These are phyloP conservation scores for Mixornis gularis DNA, from an alignment of 2,113 vertebrate species.

Conservation along the genomic window DNA sequence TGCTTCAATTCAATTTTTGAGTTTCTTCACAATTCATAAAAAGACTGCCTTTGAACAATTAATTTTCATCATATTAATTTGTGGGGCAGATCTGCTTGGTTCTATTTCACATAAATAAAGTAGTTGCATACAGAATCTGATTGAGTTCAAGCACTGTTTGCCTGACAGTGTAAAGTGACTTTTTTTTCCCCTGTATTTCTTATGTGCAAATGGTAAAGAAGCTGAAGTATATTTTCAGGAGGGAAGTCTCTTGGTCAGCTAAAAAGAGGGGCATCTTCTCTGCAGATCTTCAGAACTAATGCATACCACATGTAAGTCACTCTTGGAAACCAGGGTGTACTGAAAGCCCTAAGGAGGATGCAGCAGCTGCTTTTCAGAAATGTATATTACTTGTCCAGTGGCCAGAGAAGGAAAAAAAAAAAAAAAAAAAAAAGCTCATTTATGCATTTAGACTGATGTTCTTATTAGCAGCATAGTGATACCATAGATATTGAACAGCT, in stretches of 20 bases:
- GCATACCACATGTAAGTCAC: neutral
- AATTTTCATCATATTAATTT: neutral
- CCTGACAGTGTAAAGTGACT: neutral
- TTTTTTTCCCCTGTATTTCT: neutral
- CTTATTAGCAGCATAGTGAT: neutral
- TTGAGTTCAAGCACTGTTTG: neutral
- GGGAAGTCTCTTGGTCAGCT: neutral
- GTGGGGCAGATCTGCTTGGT: neutral
- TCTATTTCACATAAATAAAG: neutral
- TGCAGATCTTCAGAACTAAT: neutral
- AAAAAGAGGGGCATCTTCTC: neutral
- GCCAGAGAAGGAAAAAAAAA: neutral
- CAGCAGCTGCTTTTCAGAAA: neutral
- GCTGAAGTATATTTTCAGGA: neutral
- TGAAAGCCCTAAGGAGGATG: neutral
- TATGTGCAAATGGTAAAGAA: neutral
- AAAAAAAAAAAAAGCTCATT: neutral
- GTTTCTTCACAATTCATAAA: neutral
- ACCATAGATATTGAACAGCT: neutral
- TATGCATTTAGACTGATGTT: neutral
- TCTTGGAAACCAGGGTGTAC: neutral
- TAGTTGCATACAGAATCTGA: neutral
- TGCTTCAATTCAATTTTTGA: neutral
- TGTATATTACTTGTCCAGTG: neutral
- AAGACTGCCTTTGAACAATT: neutral